Conservation (phyloP, 2,797 vertebrate genomes). For the Knipowitschia caucasica region DNA sequence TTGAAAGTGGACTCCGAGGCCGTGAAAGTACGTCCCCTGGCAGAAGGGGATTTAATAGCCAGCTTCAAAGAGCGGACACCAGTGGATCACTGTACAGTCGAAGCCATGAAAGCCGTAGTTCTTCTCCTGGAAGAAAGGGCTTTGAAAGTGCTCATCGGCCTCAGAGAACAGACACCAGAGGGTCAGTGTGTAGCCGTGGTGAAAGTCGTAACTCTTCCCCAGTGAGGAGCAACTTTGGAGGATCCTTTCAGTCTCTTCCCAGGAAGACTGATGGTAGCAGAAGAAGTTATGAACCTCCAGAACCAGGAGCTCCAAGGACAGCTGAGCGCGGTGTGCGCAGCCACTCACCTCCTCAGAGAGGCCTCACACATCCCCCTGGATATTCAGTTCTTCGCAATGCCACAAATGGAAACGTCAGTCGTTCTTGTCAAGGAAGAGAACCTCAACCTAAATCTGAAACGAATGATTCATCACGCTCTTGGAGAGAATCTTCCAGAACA, state of each 20-base stretch:
- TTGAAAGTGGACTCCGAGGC: conserved; percentile 12
- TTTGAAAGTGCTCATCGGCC: conserved; percentile 34
- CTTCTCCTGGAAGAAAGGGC: conserved; percentile 54
- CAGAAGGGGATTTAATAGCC: conserved; percentile 43
- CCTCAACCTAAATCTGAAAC: conserved; percentile 43
- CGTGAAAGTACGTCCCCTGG: conserved; percentile 49
- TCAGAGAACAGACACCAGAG: conserved; percentile 44
- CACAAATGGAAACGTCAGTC: conserved; percentile 43
- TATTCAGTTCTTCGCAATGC: conserved; percentile 59
- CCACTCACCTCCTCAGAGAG: conserved; percentile 48
- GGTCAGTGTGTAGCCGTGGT: conserved; percentile 25
- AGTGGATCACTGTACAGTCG: conserved; percentile 2
- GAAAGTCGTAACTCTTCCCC: conserved; percentile 57
- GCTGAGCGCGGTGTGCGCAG: conserved; percentile 38
- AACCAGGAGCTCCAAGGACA: conserved; percentile 37
- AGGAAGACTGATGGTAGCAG: conserved; percentile 44
- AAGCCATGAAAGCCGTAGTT: conserved; percentile 25
- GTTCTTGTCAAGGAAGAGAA: conserved; percentile 51
- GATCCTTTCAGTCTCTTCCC: conserved; percentile 48
- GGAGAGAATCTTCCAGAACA: conserved; percentile 59
- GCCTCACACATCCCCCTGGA: conserved; percentile 40
- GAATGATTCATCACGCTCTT: conserved; percentile 55
- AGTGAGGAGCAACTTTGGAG: conserved; percentile 46
- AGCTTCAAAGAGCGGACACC: conserved; percentile 46
- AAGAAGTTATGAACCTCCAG: conserved; percentile 39